Evolutionary conservation across 2,797 vertebrate genomes (phyloP).

Genomic region (Benthosema pterotum): DNA sequence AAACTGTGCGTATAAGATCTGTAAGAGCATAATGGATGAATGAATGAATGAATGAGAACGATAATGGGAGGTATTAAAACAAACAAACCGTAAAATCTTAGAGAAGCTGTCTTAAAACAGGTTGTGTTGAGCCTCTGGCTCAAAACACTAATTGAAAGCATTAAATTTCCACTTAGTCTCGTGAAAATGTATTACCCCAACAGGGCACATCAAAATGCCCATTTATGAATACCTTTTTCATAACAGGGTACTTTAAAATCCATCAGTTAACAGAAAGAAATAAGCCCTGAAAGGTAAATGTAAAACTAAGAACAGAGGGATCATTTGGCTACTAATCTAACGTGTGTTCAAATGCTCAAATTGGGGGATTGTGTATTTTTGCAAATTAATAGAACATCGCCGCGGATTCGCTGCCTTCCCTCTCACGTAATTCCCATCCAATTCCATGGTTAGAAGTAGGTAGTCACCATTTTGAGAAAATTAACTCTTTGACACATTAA

Average conservation of each 20-base stretch:
- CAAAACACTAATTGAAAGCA: conserved; percentile 29
- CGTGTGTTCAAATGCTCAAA: conserved; percentile 3
- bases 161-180: conserved; percentile 11
- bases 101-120: conserved; percentile 31
- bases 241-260: background rate
- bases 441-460: conserved; percentile 21
- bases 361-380: background rate
- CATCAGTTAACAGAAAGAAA: background rate
- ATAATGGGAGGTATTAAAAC: conserved; percentile 48
- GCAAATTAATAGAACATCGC: conserved; percentile 1
- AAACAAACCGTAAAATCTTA: conserved; percentile 15
- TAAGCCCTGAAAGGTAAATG: background rate
- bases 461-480: conserved; percentile 23
- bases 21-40: conserved; percentile 37
- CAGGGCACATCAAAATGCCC: background rate
- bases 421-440: conserved; percentile 18
- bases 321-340: conserved; percentile 1
- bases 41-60: conserved; percentile 42
- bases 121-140: background rate
- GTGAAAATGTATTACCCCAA: conserved; percentile 24
- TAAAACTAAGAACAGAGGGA: background rate
- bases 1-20: conserved; percentile 61
- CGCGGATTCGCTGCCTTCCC: conserved; percentile 6
- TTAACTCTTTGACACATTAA: too few relatives aligned
- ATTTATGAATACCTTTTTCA: background rate